These are phyloP conservation scores for Hydropotes inermis DNA, from an alignment of 2,113 vertebrate genomes.

Conservation along the genomic window DNA sequence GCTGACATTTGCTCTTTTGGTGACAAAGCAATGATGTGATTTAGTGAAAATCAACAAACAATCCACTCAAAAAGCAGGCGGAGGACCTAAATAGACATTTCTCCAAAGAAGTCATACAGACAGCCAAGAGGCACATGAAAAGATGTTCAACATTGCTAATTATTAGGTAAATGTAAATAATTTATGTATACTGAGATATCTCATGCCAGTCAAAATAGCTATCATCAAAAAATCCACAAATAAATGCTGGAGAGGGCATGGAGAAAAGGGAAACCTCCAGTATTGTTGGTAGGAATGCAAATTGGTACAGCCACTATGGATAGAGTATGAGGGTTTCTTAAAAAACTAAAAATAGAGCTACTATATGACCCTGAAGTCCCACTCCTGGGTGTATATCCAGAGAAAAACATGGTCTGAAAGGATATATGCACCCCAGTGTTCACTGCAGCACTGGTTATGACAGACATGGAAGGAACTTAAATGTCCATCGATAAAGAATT, in stretches of 20 bases:
- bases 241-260: not conserved
- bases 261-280: not conserved
- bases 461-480: not conserved
- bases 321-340: not conserved
- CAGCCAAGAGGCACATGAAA: not conserved
- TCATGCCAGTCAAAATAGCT: not conserved
- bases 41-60: not conserved
- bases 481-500: not conserved
- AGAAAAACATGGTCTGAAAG: not conserved
- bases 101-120: not conserved
- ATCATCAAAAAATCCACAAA: not conserved
- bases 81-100: not conserved
- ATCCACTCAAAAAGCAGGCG: not conserved
- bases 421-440: not conserved
- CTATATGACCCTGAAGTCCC: not conserved
- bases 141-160: not conserved
- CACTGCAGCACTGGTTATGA: not conserved
- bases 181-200: not conserved
- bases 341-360: not conserved
- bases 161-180: not conserved
- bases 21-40: not conserved
- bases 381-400: not conserved
- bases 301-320: not conserved
- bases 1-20: not conserved
- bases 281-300: not conserved